These are phyloP conservation scores for Telmatherina bonti DNA, from an alignment of 2,797 vertebrate genomes.

Conservation along the genomic window DNA sequence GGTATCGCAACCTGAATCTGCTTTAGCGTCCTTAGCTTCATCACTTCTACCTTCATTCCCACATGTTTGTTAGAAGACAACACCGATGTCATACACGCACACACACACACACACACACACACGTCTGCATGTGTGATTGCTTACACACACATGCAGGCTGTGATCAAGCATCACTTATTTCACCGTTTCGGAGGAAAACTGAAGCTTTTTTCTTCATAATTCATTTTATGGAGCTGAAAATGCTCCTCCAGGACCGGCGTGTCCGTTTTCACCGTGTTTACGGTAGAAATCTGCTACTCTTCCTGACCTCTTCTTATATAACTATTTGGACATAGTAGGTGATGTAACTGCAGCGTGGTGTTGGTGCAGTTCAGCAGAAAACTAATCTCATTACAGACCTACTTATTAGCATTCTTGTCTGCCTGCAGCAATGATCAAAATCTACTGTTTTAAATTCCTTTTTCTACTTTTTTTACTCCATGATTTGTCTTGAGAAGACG, in stretches of 20 bases:
- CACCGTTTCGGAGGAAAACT: too few relatives aligned
- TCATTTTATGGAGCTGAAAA: too few relatives aligned
- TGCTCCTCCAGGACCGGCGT: not conserved
- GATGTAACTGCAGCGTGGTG: conserved; percentile 33
- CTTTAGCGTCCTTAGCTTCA: too few relatives aligned
- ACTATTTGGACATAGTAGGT: conserved; percentile 14
- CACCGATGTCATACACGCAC: too few relatives aligned
- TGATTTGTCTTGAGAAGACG: not conserved
- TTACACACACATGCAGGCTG: too few relatives aligned
- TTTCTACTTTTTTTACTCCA: not conserved
- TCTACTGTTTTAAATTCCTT: not conserved
- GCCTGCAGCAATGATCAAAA: conserved; percentile 12
- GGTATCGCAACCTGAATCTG: too few relatives aligned
- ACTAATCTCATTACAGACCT: conserved; percentile 59
- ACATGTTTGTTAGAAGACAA: too few relatives aligned
- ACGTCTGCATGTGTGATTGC: too few relatives aligned
- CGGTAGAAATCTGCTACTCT: conserved; percentile 1
- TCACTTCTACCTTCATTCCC: too few relatives aligned
- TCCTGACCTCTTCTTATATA: conserved; percentile 16
- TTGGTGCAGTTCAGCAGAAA: conserved; percentile 31
- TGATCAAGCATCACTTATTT: too few relatives aligned
- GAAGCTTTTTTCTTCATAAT: too few relatives aligned
- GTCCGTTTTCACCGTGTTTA: not conserved
- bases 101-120: too few relatives aligned
- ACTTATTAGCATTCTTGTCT: conserved; percentile 41